Conservation (phyloP, 1,140 invertebrate species). For the Dryas iulia region DNA sequence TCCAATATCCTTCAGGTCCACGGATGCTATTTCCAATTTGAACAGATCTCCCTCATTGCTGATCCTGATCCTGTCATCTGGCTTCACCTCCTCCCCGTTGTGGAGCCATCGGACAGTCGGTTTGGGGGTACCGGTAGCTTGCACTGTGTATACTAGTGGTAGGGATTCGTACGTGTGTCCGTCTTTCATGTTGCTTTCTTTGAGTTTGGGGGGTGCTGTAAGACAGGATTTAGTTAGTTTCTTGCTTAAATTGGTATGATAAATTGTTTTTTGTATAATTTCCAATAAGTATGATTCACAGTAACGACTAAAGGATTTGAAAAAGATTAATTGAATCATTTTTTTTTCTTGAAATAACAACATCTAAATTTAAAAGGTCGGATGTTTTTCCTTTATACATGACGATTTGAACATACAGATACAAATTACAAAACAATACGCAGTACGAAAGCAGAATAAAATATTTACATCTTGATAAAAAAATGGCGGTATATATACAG, state of each 20-base stretch:
- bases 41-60: conserved; percentile 87
- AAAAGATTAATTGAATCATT: no score
- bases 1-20: conserved; percentile 87
- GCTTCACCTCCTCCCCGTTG: conserved; percentile 84
- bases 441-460: conserved; percentile 7
- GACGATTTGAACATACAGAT: conserved; percentile 75
- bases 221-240: conserved; percentile 26
- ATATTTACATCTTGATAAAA: conserved; percentile 14
- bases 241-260: conserved; percentile 1
- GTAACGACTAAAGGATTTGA: no score
- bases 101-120: conserved; percentile 90
- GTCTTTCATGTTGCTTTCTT: conserved; percentile 87
- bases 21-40: conserved; percentile 85
- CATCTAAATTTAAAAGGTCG: no score
- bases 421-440: not conserved
- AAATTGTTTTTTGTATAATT: conserved; percentile 46
- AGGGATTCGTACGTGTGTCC: conserved; percentile 88
- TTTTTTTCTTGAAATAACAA: no score
- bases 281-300: no score
- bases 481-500: conserved; percentile 37
- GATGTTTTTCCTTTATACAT: conserved; percentile 87
- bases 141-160: conserved; percentile 86
- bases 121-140: conserved; percentile 86
- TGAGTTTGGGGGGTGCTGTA: conserved; percentile 87
- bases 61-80: conserved; percentile 83